These are phyloP conservation scores for Patiria pectinifera DNA, from an alignment of 53 echinoderm and acorn worm genomes.

Conservation along the genomic window DNA sequence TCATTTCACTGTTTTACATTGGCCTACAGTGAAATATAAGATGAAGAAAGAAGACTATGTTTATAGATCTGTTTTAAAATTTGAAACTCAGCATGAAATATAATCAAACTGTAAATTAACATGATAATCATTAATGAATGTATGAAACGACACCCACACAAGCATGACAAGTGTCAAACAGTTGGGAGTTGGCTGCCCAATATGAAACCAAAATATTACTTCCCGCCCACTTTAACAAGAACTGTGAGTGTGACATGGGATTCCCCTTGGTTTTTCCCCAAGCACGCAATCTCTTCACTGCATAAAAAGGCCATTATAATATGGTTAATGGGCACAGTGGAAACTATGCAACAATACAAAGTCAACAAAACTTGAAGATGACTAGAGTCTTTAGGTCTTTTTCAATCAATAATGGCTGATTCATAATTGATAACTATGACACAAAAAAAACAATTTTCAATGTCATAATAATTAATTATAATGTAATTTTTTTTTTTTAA, in stretches of 20 bases:
- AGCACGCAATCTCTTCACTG: too few species aligned
- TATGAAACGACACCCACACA: background rate
- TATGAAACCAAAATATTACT: background rate
- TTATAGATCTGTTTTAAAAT: background rate
- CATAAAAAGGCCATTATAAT: too few species aligned
- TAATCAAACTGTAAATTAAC: background rate
- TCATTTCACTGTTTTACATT: background rate
- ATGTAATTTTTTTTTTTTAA: too few species aligned
- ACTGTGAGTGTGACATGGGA: conserved; percentile 8
- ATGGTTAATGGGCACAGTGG: too few species aligned
- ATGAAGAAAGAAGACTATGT: background rate
- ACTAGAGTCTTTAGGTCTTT: background rate
- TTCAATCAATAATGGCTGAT: background rate
- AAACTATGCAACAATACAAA: background rate
- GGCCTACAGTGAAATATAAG: too few species aligned
- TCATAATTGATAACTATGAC: background rate
- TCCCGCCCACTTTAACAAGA: background rate
- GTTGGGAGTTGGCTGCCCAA: background rate
- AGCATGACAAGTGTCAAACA: background rate
- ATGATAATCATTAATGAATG: background rate
- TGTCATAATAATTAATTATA: too few species aligned
- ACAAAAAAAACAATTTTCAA: background rate
- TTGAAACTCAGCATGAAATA: background rate
- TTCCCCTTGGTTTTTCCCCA: conserved; percentile 7
- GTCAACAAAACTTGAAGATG: background rate